Percentiles rank a stretch among this genome's conserved stretches.
Conservation (phyloP, 2,888 invertebrate species). For the Dolomedes plantarius region DNA sequence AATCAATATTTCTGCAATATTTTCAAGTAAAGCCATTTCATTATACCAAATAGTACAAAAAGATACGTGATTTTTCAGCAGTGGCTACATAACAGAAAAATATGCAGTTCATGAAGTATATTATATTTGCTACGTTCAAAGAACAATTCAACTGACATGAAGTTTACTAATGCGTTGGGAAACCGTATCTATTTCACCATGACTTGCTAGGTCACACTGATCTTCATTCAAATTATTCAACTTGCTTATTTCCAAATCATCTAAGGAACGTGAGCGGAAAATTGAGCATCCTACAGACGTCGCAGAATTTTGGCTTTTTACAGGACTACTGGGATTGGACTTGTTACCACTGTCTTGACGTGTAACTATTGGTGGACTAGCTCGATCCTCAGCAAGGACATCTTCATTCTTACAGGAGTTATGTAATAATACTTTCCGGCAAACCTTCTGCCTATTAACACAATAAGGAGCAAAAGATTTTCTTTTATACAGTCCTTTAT, state of each 20-base stretch:
- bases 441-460: neutral
- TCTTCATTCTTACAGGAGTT: neutral
- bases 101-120: neutral
- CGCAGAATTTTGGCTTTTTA: conserved; percentile 63
- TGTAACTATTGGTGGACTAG: conserved; percentile 41
- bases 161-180: conserved; percentile 69
- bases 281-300: conserved; percentile 50
- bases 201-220: conserved; percentile 28
- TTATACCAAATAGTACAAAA: too few species aligned
- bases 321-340: conserved; percentile 71
- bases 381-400: neutral
- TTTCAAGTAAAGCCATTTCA: too few species aligned
- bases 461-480: neutral
- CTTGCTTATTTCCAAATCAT: conserved; percentile 63
- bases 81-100: neutral
- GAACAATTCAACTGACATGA: conserved; percentile 60
- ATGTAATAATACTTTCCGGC: neutral
- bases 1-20: too few species aligned
- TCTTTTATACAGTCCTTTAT: neutral
- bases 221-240: conserved; percentile 31
- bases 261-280: conserved; percentile 68
- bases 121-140: neutral
- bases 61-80: neutral
- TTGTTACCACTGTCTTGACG: conserved; percentile 70
- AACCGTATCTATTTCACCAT: conserved; percentile 64